phyloP scores from a whole-genome alignment of 2,888 invertebrate species.

The Gortyna flavago region DNA sequence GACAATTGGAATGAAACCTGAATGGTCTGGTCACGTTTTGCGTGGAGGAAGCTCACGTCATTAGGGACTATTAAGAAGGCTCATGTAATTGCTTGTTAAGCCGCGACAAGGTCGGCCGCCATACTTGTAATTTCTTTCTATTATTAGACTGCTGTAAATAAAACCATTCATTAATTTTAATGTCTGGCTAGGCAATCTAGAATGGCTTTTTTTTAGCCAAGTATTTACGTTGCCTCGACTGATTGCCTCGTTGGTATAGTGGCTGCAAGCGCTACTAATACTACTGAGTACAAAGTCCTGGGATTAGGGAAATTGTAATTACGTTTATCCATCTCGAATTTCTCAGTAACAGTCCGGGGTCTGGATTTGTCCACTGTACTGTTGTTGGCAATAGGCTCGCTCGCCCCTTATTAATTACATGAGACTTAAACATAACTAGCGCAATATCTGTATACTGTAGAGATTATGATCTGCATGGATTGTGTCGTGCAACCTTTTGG shows the following conservation, averaged over 20 bases:
- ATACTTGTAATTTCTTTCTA: constrained; percentile 70
- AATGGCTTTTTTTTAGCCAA: neutral
- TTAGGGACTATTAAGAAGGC: constrained; percentile 80
- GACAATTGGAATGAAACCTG: constrained; percentile 62
- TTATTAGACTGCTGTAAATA: constrained; percentile 63
- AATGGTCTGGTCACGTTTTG: constrained; percentile 70
- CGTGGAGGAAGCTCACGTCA: constrained; percentile 78
- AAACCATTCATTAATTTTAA: constrained; percentile 60
- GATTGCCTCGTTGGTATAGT: neutral
- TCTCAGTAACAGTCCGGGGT: too few species aligned
- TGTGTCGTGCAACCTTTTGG: too few species aligned
- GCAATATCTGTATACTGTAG: too few species aligned
- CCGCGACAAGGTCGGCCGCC: constrained; percentile 69
- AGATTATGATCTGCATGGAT: too few species aligned
- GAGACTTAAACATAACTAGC: too few species aligned
- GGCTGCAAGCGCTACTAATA: too few species aligned
- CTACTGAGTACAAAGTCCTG: neutral
- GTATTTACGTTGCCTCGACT: neutral
- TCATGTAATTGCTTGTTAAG: constrained; percentile 74
- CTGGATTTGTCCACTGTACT: too few species aligned
- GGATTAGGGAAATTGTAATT: too few species aligned
- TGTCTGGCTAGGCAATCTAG: constrained; percentile 16
- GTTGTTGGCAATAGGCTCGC: too few species aligned
- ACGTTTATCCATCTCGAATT: too few species aligned
- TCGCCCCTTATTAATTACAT: too few species aligned